Base-by-base conservation (phyloP, 2,113 vertebrate species). In the Pseudopipra pipra region DNA sequence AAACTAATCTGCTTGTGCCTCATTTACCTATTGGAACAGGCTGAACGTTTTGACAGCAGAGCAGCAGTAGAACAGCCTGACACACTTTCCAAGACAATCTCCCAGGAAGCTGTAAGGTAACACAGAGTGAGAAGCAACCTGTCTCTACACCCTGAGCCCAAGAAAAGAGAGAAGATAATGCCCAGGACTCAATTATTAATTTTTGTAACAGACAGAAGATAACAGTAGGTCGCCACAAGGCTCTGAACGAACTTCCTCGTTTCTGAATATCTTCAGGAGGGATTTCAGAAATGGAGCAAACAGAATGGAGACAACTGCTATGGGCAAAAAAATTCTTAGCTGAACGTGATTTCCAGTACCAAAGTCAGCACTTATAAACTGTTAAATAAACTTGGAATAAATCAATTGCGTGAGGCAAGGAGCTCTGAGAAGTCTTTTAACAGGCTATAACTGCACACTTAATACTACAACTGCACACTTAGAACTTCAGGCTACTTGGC, bases 1-100 rank as follows among this genome's bases (percentile, higher is more conserved):
- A 43, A 95, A 78, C 92, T 89, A 8, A 78, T 84, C 84, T 78
- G 80, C 66, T 63, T 55, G 84, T 81, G 91, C 87, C 93, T 94
- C 93, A 91, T 95, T 92, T 91, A 81, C 68, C 86, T 89, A 56
- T 6, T 81, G 77, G 73, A 92, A 89, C 8, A 68, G 47, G 65
- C 73, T 75, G 76, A 84, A 67, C 0, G 0, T 63, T 92, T 51
- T 84, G 51, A 85, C 61, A 90, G 62, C n/a, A 49, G 52, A 74
- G 75, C 46, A 62, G 72, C 27, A 52, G 39, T 9, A 61, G 51
- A 33, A 75, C 41, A 65, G 58, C 17, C 89, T 76, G 77, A 84
- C 76, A 81, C 17, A 61, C 73, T 81, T 87, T 81, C 65, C 61
- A 31, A 14, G 17, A 71, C 66, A 37, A 67, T 54, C 77, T 75